Conservation (phyloP, 2,113 vertebrate species). For the Platichthys flesus region DNA sequence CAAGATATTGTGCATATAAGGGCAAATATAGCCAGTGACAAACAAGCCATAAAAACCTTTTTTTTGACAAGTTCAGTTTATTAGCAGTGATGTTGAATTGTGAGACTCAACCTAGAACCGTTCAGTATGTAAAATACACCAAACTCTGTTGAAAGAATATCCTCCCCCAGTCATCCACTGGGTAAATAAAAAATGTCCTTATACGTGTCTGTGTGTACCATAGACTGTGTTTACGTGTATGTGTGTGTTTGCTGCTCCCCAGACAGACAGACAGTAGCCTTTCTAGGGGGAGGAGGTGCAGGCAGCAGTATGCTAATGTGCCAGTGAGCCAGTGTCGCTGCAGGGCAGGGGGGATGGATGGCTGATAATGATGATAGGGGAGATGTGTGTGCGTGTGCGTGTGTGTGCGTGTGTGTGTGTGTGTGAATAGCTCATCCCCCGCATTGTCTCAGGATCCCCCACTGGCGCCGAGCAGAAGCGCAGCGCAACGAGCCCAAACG, state of each 20-base stretch:
- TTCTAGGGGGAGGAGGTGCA: conserved; percentile 65
- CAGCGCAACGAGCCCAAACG: conserved; percentile 48
- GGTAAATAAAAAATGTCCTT: background rate
- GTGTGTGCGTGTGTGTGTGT: conserved; percentile 15
- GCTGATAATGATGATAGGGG: conserved; percentile 63
- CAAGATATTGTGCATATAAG: too few species aligned
- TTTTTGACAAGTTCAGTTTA: too few species aligned
- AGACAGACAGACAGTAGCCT: conserved; percentile 61
- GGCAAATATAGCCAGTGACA: too few species aligned
- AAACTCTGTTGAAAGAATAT: background rate
- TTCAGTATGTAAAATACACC: background rate
- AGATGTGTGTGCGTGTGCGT: conserved; percentile 22
- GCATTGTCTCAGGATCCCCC: conserved; percentile 78
- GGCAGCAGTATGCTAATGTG: conserved; percentile 78
- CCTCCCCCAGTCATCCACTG: background rate
- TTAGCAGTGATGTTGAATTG: background rate
- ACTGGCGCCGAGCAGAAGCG: conserved; percentile 80
- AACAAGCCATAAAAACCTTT: too few species aligned
- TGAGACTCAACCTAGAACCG: background rate
- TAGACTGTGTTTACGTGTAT: too few species aligned
- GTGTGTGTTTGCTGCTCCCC: conserved; percentile 46
- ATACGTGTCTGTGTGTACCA: background rate
- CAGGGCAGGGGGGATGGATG: conserved; percentile 48
- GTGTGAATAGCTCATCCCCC: conserved; percentile 65
- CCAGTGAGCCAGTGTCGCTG: conserved; percentile 67